Percentiles rank a stretch among this genome's conserved stretches.
phyloP scores from a whole-genome alignment of 2,888 invertebrate species.

The Drosophila antonietae region DNA sequence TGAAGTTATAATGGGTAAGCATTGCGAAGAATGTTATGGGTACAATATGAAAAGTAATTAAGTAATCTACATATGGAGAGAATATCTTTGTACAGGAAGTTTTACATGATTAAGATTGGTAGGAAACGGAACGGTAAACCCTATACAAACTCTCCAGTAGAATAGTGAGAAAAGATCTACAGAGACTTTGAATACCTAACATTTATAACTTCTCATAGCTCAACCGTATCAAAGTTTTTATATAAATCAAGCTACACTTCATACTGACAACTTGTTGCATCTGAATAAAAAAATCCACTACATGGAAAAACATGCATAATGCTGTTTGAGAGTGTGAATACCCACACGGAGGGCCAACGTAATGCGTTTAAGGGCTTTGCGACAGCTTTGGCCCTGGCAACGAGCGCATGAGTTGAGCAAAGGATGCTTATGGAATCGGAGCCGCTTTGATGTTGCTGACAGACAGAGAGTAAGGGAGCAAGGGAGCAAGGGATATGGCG shows the following conservation, averaged over 20 bases:
- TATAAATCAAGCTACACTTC: neutral
- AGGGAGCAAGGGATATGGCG: neutral
- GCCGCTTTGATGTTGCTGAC: conserved; percentile 41
- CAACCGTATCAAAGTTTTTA: neutral
- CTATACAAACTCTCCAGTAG: neutral
- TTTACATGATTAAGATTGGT: too few relatives aligned
- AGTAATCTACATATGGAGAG: neutral
- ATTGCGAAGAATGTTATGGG: too few relatives aligned
- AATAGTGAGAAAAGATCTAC: too few relatives aligned
- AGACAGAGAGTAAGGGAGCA: neutral
- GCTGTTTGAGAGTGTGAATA: conserved; percentile 22
- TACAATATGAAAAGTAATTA: neutral
- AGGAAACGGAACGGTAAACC: neutral
- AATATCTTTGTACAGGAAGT: too few relatives aligned
- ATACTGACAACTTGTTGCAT: conserved; percentile 14
- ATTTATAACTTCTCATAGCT: neutral
- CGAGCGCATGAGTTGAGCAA: conserved; percentile 29
- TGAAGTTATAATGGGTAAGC: neutral
- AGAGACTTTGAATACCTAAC: neutral
- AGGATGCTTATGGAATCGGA: conserved; percentile 44
- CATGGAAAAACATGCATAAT: conserved; percentile 2
- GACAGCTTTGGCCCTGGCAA: conserved; percentile 66
- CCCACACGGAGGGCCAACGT: conserved; percentile 35
- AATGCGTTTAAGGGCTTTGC: conserved; percentile 76
- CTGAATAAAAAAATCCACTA: neutral